Percentiles rank a stretch among this genome's conserved stretches.
Conservation (phyloP, 2,888 invertebrate species). For the Rotaria macrura region DNA sequence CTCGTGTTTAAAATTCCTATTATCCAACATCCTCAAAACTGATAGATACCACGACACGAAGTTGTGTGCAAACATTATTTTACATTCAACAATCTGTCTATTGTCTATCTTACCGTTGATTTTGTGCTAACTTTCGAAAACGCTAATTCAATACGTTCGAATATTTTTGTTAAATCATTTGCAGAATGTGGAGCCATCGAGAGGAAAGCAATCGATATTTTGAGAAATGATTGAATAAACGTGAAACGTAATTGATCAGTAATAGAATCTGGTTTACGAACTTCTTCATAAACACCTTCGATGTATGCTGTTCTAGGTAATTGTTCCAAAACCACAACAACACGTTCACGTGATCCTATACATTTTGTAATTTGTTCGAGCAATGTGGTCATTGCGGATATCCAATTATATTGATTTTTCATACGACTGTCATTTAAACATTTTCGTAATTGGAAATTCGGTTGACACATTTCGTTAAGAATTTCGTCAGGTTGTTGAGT, state of each 20-base stretch:
- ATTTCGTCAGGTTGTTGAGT: background rate
- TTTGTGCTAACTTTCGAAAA: background rate
- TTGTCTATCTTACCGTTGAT: background rate
- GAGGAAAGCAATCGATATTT: background rate
- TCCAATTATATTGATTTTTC: background rate
- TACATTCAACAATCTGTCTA: no score
- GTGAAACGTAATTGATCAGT: background rate
- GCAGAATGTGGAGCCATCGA: background rate
- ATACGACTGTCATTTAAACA: background rate
- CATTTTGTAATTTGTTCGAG: background rate
- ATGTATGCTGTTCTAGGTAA: background rate
- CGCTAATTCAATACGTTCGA: background rate
- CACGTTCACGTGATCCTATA: background rate
- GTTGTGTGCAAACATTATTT: no score
- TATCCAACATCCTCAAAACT: no score
- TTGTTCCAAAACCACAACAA: background rate
- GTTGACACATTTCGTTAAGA: background rate
- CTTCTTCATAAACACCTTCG: background rate
- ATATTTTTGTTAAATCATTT: background rate
- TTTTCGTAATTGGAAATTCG: background rate
- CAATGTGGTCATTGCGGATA: background rate
- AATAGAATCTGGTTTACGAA: background rate
- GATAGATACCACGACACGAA: no score
- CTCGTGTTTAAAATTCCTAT: no score
- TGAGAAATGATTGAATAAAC: conserved; percentile 2